Evolutionary conservation across 2,888 invertebrate genomes (phyloP), one percentile per base, ranked within the genome.

Genomic region (Pristionchus japonicus): DNA sequence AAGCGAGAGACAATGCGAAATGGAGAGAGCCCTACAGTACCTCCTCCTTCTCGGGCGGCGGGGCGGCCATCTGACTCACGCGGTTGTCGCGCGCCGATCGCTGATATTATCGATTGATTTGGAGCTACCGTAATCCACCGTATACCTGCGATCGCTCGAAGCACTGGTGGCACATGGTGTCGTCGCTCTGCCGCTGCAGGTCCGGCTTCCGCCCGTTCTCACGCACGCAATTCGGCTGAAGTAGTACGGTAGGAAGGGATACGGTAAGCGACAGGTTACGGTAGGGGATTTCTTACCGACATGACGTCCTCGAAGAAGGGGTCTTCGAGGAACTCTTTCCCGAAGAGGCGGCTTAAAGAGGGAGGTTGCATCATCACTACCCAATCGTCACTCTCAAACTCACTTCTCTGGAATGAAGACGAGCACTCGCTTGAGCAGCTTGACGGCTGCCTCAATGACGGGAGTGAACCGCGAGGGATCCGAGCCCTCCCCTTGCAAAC

Each of bases 231-330:
- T 34, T 34, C 20, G 52, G 3, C 82, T 83, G 82, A 34, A 52
- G 27, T 37, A 23, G 57, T 57, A 57, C 57, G 57, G 17, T 57
- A 57, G 57, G 57, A 43, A 64, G 15, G 64, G 23, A 4, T 27
- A 64, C 11, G 64, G 64, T 64, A 37, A 40, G 64, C n/a, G n/a
- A n/a, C n/a, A n/a, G n/a, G n/a, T n/a, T n/a, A n/a, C n/a, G n/a
- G n/a, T n/a, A 6, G n/a, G 13, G 1, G 11, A 17, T 3, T n/a
- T n/a, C 37, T 52, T 34, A 83, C 82, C 82, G 82, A 83, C 31
- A 83, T 52, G 43, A 86, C 86, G 70, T 86, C 86, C 23, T 86
- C 86, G 31, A 86, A 86, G 86, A 70, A 86, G 15, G 47, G 20
- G 49, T 86, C 86, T n/a, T 86, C 86, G 23, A 86, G 86, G 20